These are phyloP conservation scores for Ochropleura plecta DNA, from an alignment of 2,888 invertebrate genomes.

Conservation along the genomic window DNA sequence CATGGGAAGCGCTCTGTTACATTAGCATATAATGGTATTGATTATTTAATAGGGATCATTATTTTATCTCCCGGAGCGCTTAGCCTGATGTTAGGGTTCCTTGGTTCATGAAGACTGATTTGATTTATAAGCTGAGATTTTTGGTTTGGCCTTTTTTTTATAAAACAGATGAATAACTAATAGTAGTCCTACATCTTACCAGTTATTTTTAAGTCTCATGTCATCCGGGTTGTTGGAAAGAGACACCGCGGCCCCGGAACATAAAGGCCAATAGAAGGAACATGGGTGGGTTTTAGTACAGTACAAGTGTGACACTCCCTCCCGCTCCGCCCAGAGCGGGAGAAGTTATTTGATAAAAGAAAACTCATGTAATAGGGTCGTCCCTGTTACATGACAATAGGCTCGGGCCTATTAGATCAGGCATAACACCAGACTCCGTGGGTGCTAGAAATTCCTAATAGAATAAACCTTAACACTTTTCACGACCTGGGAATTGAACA, in stretches of 20 bases:
- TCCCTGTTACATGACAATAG: too few relatives aligned
- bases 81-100: conserved; percentile 16
- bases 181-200: neutral
- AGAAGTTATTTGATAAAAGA: too few relatives aligned
- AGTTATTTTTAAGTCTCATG: neutral
- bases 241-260: too few relatives aligned
- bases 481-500: neutral
- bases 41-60: conserved; percentile 64
- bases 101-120: neutral
- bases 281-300: too few relatives aligned
- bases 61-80: conserved; percentile 28
- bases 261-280: too few relatives aligned
- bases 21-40: conserved; percentile 66
- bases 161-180: neutral
- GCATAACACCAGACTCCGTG: neutral
- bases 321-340: too few relatives aligned
- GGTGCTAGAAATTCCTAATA: neutral
- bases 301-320: too few relatives aligned
- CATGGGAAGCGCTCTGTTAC: conserved; percentile 56
- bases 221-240: neutral
- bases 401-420: neutral
- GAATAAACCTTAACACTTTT: neutral
- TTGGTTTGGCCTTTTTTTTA: too few relatives aligned
- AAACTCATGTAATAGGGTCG: too few relatives aligned
- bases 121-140: neutral